Percentiles rank a stretch among this genome's conserved stretches.
Evolutionary conservation across 2,888 invertebrate genomes (phyloP).

Genomic region (Sphaeridia pumilis): DNA sequence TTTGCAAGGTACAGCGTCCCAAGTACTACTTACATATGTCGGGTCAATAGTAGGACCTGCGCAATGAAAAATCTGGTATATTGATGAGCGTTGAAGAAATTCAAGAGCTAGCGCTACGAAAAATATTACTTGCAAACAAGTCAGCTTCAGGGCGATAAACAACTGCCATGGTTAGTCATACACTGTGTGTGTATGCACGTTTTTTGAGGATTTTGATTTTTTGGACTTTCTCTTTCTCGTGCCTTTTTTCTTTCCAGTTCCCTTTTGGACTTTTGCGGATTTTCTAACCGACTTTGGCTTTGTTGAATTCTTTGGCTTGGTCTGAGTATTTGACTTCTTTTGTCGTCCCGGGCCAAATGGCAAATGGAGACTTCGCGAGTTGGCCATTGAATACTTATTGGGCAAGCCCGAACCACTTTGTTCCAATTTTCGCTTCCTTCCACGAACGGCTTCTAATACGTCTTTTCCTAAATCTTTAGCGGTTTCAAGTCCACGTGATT

Average conservation of each 20-base stretch:
- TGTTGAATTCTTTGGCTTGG: too few relatives aligned
- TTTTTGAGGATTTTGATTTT: background rate
- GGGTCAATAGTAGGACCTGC: too few relatives aligned
- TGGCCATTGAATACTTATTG: background rate
- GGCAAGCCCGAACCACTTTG: background rate
- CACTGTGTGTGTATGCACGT: too few relatives aligned
- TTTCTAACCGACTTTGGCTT: too few relatives aligned
- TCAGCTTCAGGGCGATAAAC: background rate
- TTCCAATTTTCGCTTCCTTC: background rate
- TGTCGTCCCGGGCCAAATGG: background rate
- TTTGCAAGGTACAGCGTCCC: background rate
- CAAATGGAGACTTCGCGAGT: background rate
- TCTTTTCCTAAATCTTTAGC: background rate
- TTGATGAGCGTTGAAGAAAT: background rate
- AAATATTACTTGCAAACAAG: background rate
- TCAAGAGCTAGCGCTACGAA: too few relatives aligned
- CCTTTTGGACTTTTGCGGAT: too few relatives aligned
- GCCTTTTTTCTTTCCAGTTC: background rate
- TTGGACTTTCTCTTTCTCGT: background rate
- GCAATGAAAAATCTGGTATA: too few relatives aligned
- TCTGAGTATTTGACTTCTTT: background rate
- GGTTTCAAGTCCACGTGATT: background rate
- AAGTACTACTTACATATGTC: too few relatives aligned
- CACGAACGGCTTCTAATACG: background rate
- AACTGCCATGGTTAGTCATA: background rate